Conservation (phyloP, 1,140 invertebrate species). For the Hydropsyche tenuis region DNA sequence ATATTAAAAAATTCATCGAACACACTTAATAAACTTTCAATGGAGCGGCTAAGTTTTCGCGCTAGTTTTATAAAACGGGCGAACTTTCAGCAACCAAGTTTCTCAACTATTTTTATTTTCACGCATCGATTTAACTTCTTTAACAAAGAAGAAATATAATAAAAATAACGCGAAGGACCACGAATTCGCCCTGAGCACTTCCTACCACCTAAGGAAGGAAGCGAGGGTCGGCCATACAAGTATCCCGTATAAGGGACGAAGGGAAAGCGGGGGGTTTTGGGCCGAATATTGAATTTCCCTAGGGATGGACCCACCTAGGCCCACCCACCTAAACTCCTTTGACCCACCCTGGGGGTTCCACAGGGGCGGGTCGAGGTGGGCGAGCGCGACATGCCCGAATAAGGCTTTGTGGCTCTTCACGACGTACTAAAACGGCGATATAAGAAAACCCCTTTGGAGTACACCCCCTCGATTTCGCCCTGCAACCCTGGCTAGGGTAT, state of each 20-base stretch:
- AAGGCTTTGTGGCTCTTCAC: conserved; percentile 34
- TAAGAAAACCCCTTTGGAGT: conserved; percentile 11
- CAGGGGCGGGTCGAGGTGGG: not conserved
- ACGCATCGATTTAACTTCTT: too few species aligned
- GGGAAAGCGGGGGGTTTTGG: conserved; percentile 24
- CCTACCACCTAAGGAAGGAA: not conserved
- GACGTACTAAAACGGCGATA: conserved; percentile 31
- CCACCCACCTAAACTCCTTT: not conserved
- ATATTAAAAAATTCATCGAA: too few species aligned
- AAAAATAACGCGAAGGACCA: too few species aligned
- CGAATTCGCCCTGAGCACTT: not conserved
- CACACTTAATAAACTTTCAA: too few species aligned
- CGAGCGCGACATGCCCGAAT: conserved; percentile 30
- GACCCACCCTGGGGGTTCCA: not conserved
- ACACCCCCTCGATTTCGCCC: not conserved
- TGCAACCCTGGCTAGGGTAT: too few species aligned
- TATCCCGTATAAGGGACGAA: conserved; percentile 21
- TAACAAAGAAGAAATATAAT: too few species aligned
- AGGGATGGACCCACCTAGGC: conserved; percentile 43
- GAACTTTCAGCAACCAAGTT: too few species aligned
- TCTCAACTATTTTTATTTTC: too few species aligned
- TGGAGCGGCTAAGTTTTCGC: too few species aligned
- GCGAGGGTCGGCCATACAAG: conserved; percentile 26
- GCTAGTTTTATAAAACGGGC: too few species aligned
- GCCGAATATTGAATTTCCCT: conserved; percentile 51